phyloP scores from a whole-genome alignment of 2,113 vertebrate species.

The Scopus umbretta region DNA sequence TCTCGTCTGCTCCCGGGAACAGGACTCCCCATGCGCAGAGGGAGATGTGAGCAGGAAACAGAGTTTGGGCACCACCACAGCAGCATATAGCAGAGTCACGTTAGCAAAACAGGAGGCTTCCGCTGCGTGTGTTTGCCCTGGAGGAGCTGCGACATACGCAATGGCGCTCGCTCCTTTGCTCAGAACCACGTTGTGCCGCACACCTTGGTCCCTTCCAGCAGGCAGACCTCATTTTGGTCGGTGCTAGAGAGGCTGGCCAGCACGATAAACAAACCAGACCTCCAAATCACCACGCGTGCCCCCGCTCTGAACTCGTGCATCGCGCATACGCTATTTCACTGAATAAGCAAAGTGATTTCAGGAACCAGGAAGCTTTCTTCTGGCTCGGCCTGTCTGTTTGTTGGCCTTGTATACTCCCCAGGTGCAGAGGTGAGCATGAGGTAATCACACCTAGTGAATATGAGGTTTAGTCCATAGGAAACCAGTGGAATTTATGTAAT shows the following conservation, averaged over 20 bases:
- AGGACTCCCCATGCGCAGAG: rapidly evolving
- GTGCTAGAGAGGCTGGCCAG: not conserved
- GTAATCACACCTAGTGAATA: constrained; percentile 50
- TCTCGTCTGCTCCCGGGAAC: not conserved
- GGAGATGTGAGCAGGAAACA: not conserved
- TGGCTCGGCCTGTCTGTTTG: not conserved
- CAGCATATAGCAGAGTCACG: rapidly evolving
- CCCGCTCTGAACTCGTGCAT: not conserved
- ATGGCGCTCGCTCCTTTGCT: not conserved
- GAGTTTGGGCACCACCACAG: not conserved
- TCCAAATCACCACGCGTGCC: not conserved
- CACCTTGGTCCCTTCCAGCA: not conserved
- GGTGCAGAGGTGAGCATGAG: constrained; percentile 68
- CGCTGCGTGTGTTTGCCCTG: not conserved
- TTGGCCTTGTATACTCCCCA: constrained; percentile 48
- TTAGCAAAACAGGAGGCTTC: not conserved
- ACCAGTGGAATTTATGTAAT: constrained; percentile 48
- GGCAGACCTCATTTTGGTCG: not conserved
- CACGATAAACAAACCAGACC: not conserved
- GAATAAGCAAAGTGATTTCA: not conserved
- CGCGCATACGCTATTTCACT: rapidly evolving
- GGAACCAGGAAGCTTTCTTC: not conserved
- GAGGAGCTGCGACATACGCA: rapidly evolving
- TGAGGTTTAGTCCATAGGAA: constrained; percentile 59
- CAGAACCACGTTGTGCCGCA: not conserved